phyloP scores from a whole-genome alignment of 2,888 invertebrate genomes.

The Ormyrus thymus region DNA sequence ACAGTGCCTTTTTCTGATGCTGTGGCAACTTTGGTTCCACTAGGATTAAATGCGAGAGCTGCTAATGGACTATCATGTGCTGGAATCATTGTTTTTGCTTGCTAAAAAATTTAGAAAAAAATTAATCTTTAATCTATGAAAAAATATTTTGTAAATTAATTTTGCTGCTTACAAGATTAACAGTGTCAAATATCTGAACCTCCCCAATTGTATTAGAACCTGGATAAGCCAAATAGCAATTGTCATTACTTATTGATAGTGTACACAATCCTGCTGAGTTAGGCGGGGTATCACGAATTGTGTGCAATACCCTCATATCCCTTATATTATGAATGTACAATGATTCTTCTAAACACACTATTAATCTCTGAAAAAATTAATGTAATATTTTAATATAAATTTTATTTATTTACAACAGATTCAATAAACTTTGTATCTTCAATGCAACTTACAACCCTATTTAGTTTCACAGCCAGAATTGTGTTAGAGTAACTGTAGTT shows the following conservation, averaged over 20 bases:
- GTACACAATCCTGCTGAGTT: conserved; percentile 96
- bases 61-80: conserved; percentile 98
- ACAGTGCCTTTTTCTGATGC: conserved; percentile 97
- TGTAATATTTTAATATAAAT: not conserved
- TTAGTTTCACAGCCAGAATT: conserved; percentile 95
- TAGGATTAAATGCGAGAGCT: conserved; percentile 93
- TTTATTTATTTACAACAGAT: too few species aligned
- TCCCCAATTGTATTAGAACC: conserved; percentile 95
- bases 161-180: conserved; percentile 84
- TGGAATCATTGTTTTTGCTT: conserved; percentile 96
- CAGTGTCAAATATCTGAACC: conserved; percentile 96
- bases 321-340: conserved; percentile 98
- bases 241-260: conserved; percentile 90
- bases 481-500: conserved; percentile 97
- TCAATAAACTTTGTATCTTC: not conserved
- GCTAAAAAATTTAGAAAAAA: conserved; percentile 77
- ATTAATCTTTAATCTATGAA: not conserved
- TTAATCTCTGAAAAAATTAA: conserved; percentile 82
- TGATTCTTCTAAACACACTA: conserved; percentile 98
- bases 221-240: conserved; percentile 97
- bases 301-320: conserved; percentile 98
- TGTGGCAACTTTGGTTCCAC: conserved; percentile 88
- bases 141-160: not conserved
- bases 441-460: conserved; percentile 85
- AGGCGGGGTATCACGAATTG: conserved; percentile 97